Evolutionary conservation across 2,888 invertebrate genomes (phyloP).

Genomic region (Myopa testacea): DNA sequence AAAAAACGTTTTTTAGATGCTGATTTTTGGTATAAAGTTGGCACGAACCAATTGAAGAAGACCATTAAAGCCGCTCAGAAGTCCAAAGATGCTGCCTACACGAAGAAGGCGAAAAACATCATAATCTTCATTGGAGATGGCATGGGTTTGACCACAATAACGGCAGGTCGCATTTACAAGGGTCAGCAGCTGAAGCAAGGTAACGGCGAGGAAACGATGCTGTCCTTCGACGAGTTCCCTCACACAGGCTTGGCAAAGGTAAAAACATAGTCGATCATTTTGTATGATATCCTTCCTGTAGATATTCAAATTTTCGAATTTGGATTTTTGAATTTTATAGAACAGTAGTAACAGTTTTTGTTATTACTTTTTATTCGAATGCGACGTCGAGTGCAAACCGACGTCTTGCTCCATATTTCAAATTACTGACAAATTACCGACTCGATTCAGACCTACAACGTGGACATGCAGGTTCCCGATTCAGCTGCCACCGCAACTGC

Average conservation of each 20-base stretch:
- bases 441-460: constrained; percentile 73
- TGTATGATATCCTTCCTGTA: no score
- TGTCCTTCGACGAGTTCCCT: constrained; percentile 74
- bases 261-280: no score
- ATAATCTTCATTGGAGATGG: constrained; percentile 78
- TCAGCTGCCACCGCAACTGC: constrained; percentile 79
- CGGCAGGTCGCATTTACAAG: constrained; percentile 74
- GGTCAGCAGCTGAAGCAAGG: constrained; percentile 69
- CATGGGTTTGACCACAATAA: constrained; percentile 76
- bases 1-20: constrained; percentile 54
- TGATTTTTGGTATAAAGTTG: constrained; percentile 60
- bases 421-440: no score
- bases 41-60: constrained; percentile 60
- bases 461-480: constrained; percentile 78
- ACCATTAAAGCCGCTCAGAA: constrained; percentile 67
- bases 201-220: constrained; percentile 72
- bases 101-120: constrained; percentile 72
- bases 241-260: constrained; percentile 75
- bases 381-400: no score
- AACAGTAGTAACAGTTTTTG: no score
- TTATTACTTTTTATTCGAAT: no score
- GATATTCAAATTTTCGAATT: no score
- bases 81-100: constrained; percentile 58
- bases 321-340: no score
- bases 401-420: no score